Base-by-base conservation (phyloP, 2,888 invertebrate genomes). In the Rhyacophila evoluta region DNA sequence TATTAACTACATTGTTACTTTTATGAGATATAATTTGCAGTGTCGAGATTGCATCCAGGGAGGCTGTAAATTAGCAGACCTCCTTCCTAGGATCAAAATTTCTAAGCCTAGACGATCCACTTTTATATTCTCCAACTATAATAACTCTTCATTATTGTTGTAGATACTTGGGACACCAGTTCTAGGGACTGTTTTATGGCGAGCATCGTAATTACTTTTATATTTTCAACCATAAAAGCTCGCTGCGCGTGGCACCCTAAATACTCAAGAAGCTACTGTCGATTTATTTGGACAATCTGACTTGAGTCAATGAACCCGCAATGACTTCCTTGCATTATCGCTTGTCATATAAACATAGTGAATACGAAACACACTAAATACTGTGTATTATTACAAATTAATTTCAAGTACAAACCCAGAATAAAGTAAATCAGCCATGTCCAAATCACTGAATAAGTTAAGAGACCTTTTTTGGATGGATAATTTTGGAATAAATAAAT, bases 271-370 rank as follows among this genome's bases (percentile, higher is more conserved):
- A 72, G 55, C 55, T 55, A 19, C 55, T 19, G 55, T 55, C 55
- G 55, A 55, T 55, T 55, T 55, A 55, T 55, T 55, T 55, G 55
- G 25, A 55, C 55, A 55, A 25, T 55, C 19, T 19, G 55, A 55
- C 55, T 25, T 33, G 28, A 33, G 79, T 79, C 79, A 79, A 79
- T 38, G 79, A 79, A 79, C 79, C 41, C 67, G 69, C 73, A 76
- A 70, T 33, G 70, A 15, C 36, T 6, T 33, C 2, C 29, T 33
- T n/a, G n/a, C n/a, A n/a, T n/a, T n/a, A n/a, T n/a, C n/a, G n/a
- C n/a, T n/a, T n/a, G n/a, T n/a, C n/a, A n/a, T n/a, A n/a, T n/a
- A n/a, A n/a, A n/a, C n/a, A n/a, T n/a, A n/a, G n/a, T n/a, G n/a
- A n/a, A n/a, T n/a, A n/a, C n/a, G n/a, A n/a, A n/a, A n/a, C n/a